A percentile compares a stretch with the other conserved stretches of the same genome.
phyloP scores from a whole-genome alignment of 1,140 invertebrate species.

The Drosophila rufa region DNA sequence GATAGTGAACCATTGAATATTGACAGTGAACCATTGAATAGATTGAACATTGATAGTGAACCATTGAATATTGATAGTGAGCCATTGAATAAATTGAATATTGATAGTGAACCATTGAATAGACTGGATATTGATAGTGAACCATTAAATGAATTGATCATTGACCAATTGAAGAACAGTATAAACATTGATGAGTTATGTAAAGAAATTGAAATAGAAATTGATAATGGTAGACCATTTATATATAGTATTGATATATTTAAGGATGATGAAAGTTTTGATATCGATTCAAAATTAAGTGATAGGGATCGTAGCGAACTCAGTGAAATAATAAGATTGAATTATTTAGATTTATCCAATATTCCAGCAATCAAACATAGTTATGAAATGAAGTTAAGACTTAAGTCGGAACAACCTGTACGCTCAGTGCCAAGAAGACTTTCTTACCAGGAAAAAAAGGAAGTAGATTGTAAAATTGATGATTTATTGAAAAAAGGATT shows the following conservation, averaged over 20 bases:
- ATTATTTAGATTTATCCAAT: not conserved
- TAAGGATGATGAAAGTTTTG: not conserved
- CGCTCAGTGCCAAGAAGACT: conserved; percentile 4
- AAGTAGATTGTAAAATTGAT: not conserved
- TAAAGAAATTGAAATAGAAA: too few species aligned
- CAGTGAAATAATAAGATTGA: conserved; percentile 5
- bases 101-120: not conserved
- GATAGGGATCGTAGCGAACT: not conserved
- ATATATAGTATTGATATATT: conserved; percentile 2
- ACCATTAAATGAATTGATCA: not conserved
- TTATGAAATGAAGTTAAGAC: conserved; percentile 4
- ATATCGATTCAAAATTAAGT: not conserved
- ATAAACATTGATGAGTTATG: too few species aligned
- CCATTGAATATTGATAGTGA: not conserved
- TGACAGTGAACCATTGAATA: too few species aligned
- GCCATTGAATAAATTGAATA: not conserved
- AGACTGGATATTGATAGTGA: not conserved
- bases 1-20: too few species aligned
- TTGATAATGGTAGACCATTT: not conserved
- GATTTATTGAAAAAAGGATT: not conserved
- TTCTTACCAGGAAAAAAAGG: not conserved
- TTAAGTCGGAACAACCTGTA: conserved; percentile 4
- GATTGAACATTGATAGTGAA: too few species aligned
- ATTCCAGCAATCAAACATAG: conserved; percentile 3
- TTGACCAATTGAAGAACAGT: not conserved